Percentiles rank a stretch among this genome's conserved stretches.
phyloP scores from a whole-genome alignment of 2,888 invertebrate species.

The Sinelater perroti region DNA sequence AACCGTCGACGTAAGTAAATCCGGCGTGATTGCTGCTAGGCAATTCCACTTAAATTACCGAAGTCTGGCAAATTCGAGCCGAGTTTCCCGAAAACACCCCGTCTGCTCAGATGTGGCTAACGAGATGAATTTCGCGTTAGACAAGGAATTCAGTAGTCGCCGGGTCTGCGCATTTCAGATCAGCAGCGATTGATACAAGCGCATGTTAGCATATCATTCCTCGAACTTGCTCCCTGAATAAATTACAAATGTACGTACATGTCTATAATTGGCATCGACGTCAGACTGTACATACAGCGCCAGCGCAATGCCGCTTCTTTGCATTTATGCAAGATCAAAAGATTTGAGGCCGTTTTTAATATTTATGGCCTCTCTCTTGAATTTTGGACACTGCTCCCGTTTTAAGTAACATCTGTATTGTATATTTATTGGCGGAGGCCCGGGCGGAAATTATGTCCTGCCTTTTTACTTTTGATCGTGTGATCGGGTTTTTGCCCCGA shows the following conservation, averaged over 20 bases:
- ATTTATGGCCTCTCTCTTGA: constrained; percentile 47
- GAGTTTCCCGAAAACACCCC: not conserved
- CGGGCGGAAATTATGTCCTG: constrained; percentile 21
- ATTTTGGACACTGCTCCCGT: constrained; percentile 41
- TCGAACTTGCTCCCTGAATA: constrained; percentile 42
- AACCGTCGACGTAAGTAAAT: too few species aligned
- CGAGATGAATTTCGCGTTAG: constrained; percentile 2
- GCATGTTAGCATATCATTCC: constrained; percentile 43
- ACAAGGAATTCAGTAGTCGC: constrained; percentile 16
- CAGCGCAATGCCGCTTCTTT: constrained; percentile 45
- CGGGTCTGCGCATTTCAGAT: constrained; percentile 31
- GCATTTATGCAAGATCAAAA: constrained; percentile 50
- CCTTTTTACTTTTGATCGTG: constrained; percentile 27
- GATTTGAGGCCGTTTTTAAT: constrained; percentile 47
- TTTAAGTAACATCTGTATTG: constrained; percentile 44
- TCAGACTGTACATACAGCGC: constrained; percentile 41
- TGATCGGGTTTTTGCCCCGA: constrained; percentile 24
- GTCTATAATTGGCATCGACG: constrained; percentile 47
- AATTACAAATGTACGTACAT: constrained; percentile 46
- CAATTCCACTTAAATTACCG: constrained; percentile 1
- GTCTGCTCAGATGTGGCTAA: not conserved
- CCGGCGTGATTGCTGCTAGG: too few species aligned
- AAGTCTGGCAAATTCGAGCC: constrained; percentile 4
- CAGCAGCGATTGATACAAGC: constrained; percentile 38
- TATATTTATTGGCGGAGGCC: constrained; percentile 39